These are phyloP conservation scores for Capricornis sumatraensis DNA, from an alignment of 2,113 vertebrate genomes.

Conservation along the genomic window DNA sequence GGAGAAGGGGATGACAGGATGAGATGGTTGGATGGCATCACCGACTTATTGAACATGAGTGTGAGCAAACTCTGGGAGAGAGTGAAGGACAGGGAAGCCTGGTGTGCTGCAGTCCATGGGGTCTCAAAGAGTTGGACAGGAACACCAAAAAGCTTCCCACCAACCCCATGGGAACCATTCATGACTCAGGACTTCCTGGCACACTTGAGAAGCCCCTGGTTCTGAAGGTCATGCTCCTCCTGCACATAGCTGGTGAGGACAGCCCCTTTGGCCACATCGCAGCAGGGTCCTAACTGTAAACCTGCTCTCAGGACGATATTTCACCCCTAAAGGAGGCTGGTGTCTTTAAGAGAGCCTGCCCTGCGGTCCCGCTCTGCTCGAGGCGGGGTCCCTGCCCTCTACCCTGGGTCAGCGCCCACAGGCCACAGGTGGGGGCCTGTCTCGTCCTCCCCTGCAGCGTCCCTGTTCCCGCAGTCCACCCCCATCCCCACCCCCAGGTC, in stretches of 20 bases:
- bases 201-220: too few relatives aligned
- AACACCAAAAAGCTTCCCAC: neutral
- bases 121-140: neutral
- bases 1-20: neutral
- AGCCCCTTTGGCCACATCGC: neutral
- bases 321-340: neutral
- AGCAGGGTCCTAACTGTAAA: neutral
- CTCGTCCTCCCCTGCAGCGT: neutral
- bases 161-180: neutral
- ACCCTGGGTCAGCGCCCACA: too few relatives aligned
- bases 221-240: neutral
- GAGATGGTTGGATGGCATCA: neutral
- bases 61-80: neutral
- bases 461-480: neutral
- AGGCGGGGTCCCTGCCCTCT: neutral
- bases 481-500: too few relatives aligned
- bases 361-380: neutral
- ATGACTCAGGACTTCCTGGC: rapidly evolving
- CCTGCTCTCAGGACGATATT: too few relatives aligned
- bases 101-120: neutral
- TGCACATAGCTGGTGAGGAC: neutral
- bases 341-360: neutral
- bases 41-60: neutral
- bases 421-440: neutral
- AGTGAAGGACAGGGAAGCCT: neutral